Evolutionary conservation across 1,140 invertebrate genomes (phyloP), one percentile per base, ranked within the genome.

Genomic region (Brachionus rotundiformis): DNA sequence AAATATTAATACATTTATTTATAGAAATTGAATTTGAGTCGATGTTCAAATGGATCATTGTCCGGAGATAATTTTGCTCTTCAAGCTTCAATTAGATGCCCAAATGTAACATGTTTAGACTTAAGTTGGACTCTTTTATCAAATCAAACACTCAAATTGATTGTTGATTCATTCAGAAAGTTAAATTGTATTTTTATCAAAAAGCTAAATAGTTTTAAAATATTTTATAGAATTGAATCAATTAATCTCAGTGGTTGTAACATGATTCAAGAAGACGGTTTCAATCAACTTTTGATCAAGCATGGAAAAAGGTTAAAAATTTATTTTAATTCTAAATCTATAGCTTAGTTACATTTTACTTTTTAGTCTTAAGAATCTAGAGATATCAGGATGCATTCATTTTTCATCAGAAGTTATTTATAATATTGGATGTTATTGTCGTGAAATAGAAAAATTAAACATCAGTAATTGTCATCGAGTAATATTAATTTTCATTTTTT

Each of bases 381-480:
- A 79, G 31, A 79, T 79, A 54, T 31, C 76, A 25, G 76, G 76
- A 36, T 79, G 76, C 13, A 79, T 79, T 29, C 76, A 79, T 54
- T 79, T 79, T 63, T 59, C 76, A 63, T 59, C 76, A 7, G 29
- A 54, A 8, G n/a, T 54, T 11, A 63, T 79, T 25, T 33, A 31
- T n/a, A 79, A 79, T 13, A 79, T 79, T 63, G 76, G 47, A 25
- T 47, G 31, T 31, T 54, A 63, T 41, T 79, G 76, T n/a, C 76
- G 47, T 11, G 7, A 11, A 25, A 31, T 79, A 79, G 59, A 63
- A 39, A 25, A 27, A 25, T 27, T 79, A 13, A 79, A 79, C 76
- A 59, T 79, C 13, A 63, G 76, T 25, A 79, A 79, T 41, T 79
- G 76, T 54, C 76, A 79, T 63, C 44, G 76, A 54, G 76, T 79